Conservation (phyloP, 1,140 invertebrate species). For the Drosophila trapezifrons region DNA sequence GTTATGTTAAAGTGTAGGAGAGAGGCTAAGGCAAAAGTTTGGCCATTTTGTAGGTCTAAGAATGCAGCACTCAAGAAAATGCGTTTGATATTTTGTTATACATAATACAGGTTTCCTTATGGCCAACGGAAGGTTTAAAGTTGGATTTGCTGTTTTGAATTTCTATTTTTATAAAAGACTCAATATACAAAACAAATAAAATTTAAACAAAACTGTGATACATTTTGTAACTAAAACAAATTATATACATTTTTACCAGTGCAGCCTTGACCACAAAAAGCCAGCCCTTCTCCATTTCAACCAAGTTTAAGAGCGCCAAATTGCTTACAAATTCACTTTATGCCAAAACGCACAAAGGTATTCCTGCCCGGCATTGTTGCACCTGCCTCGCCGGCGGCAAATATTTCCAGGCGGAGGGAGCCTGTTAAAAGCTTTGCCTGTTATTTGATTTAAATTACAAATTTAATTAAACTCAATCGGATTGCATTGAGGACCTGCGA, state of each 20-base stretch:
- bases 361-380: constrained; percentile 37
- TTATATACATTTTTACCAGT: not conserved
- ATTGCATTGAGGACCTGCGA: constrained; percentile 32
- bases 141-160: too few species aligned
- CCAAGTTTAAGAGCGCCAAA: constrained; percentile 48
- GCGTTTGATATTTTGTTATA: not conserved
- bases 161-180: too few species aligned
- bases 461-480: constrained; percentile 60
- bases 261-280: constrained; percentile 19
- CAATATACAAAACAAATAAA: not conserved
- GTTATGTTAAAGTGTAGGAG: constrained; percentile 39
- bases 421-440: not conserved
- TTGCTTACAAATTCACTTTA: constrained; percentile 72
- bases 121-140: too few species aligned
- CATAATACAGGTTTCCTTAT: not conserved
- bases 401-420: constrained; percentile 15
- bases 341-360: constrained; percentile 44
- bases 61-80: constrained; percentile 20
- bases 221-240: not conserved
- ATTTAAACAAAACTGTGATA: too few species aligned
- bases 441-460: constrained; percentile 47
- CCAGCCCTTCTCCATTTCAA: constrained; percentile 5
- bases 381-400: constrained; percentile 12
- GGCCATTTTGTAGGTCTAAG: constrained; percentile 32
- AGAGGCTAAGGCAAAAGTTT: constrained; percentile 30